A percentile compares a stretch with the other conserved stretches of the same genome.
phyloP scores from a whole-genome alignment of 2,113 vertebrate genomes.

The Xiphophorus maculatus region DNA sequence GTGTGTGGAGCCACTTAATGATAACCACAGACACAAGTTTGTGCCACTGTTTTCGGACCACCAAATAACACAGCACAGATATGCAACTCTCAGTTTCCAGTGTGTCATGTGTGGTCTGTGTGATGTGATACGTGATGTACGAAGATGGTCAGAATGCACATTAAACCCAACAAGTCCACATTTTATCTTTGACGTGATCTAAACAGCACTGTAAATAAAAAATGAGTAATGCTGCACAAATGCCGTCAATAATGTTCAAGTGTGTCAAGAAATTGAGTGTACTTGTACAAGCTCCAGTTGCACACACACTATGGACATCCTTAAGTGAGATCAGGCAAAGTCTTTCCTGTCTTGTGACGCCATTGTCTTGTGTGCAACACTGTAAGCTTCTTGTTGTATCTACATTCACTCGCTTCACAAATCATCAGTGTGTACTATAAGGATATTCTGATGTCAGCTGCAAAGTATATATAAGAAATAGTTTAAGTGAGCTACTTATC shows the following conservation, averaged over 20 bases:
- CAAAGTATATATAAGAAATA: constrained; percentile 32
- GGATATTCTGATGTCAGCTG: constrained; percentile 41
- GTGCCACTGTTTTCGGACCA: constrained; percentile 18
- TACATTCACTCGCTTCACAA: constrained; percentile 53
- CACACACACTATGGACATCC: constrained; percentile 49
- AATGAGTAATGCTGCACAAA: constrained; percentile 46
- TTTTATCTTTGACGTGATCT: constrained; percentile 30
- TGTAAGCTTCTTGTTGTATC: constrained; percentile 49
- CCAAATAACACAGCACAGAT: constrained; percentile 23
- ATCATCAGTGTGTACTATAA: constrained; percentile 34
- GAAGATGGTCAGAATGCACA: constrained; percentile 19
- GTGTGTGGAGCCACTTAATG: constrained; percentile 13
- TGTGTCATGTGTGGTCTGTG: constrained; percentile 29
- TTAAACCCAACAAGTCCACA: constrained; percentile 16
- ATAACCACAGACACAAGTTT: constrained; percentile 17
- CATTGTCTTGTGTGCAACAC: constrained; percentile 41
- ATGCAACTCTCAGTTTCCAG: constrained; percentile 8
- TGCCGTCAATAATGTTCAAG: constrained; percentile 31
- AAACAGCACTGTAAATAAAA: constrained; percentile 62
- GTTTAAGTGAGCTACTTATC: constrained; percentile 62
- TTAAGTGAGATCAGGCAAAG: constrained; percentile 45
- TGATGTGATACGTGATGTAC: constrained; percentile 34
- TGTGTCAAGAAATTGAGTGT: constrained; percentile 50
- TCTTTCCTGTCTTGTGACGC: constrained; percentile 61
- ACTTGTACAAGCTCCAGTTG: constrained; percentile 42